phyloP scores from a whole-genome alignment of 2,888 invertebrate genomes.

The Erynnis tages region DNA sequence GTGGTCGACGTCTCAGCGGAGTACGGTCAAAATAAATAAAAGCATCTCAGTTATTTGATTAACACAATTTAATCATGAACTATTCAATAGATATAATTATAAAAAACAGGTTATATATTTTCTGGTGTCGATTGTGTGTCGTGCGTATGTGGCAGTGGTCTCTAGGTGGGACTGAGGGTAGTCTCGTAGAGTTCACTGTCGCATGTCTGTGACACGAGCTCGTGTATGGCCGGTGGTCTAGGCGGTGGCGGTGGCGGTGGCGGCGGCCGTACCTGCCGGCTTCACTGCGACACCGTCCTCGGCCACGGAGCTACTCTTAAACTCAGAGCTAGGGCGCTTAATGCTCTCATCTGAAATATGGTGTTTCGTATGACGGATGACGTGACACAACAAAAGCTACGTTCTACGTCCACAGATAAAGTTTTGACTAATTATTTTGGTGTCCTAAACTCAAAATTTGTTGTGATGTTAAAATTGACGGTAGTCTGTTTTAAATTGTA shows the following conservation, averaged over 20 bases:
- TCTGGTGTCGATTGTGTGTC: slow-evolving; percentile 75
- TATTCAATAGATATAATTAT: slow-evolving; percentile 71
- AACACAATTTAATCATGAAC: slow-evolving; percentile 82
- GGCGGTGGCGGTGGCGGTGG: slow-evolving; percentile 68
- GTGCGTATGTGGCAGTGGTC: slow-evolving; percentile 72
- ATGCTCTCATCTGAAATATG: slow-evolving; percentile 87
- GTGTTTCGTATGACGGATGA: slow-evolving; percentile 74
- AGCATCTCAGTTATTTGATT: slow-evolving; percentile 80
- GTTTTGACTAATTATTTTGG: slow-evolving; percentile 20
- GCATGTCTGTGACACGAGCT: slow-evolving; percentile 72
- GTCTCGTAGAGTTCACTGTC: slow-evolving; percentile 64
- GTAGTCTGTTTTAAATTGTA: no score
- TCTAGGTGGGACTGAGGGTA: slow-evolving; percentile 47
- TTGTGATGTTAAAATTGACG: no score
- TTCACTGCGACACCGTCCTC: slow-evolving; percentile 69
- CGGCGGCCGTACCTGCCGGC: slow-evolving; percentile 74
- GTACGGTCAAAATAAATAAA: slow-evolving; percentile 80
- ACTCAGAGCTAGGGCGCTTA: slow-evolving; percentile 93
- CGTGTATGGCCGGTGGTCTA: slow-evolving; percentile 71
- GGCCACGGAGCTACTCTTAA: slow-evolving; percentile 84
- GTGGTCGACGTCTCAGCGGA: slow-evolving; percentile 79
- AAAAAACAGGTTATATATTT: slow-evolving; percentile 79
- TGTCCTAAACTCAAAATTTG: no score
- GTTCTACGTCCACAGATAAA: slow-evolving; percentile 59
- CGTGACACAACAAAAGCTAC: slow-evolving; percentile 57